Conservation (phyloP, 1,140 invertebrate genomes). For the Drosophila bifasciata region DNA sequence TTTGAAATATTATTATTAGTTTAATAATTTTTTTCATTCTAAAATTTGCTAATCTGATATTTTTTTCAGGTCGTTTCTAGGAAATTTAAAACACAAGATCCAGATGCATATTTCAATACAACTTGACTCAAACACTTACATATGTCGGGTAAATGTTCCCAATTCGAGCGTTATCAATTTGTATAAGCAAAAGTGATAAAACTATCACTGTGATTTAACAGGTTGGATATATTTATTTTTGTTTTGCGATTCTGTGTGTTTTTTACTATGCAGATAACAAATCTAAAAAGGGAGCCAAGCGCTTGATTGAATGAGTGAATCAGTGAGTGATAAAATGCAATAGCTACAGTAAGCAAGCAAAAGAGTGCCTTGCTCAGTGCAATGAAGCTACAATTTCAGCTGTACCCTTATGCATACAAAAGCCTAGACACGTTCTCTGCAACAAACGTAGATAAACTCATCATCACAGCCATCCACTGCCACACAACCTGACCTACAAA, state of each 20-base stretch:
- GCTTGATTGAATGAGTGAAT: slow-evolving; percentile 6
- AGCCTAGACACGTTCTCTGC: slow-evolving; percentile 18
- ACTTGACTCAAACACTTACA: neutral
- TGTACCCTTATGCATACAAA: slow-evolving; percentile 7
- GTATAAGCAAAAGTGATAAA: neutral
- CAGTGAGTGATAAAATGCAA: slow-evolving; percentile 1
- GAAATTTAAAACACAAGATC: neutral
- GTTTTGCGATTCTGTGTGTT: too few relatives aligned
- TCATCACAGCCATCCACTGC: slow-evolving; percentile 39
- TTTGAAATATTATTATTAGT: too few relatives aligned
- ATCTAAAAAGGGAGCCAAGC: too few relatives aligned
- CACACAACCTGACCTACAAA: slow-evolving; percentile 29
- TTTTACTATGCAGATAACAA: too few relatives aligned
- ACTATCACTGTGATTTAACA: too few relatives aligned
- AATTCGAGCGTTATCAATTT: neutral
- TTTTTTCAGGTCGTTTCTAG: too few relatives aligned
- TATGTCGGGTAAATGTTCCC: neutral
- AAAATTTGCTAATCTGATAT: too few relatives aligned
- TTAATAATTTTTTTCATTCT: too few relatives aligned
- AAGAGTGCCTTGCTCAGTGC: slow-evolving; percentile 7
- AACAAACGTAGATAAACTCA: neutral
- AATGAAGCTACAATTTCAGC: slow-evolving; percentile 15
- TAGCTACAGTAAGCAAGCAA: neutral
- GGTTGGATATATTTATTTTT: too few relatives aligned
- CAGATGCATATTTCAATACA: neutral